phyloP scores from a whole-genome alignment of 2,797 vertebrate species.

The Chrysolophus pictus region DNA sequence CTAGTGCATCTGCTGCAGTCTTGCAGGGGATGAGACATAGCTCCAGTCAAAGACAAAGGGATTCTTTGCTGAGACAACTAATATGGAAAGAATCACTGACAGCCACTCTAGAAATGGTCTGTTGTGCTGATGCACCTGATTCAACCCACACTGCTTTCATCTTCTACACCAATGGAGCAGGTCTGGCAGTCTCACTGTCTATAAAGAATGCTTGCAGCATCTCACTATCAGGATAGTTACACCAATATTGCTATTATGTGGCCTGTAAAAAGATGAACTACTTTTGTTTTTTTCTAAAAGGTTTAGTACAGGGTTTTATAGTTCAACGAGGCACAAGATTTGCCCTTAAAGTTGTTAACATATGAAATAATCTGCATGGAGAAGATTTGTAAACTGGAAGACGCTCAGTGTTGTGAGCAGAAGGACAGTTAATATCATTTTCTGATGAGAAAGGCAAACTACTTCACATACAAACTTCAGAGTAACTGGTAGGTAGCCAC shows the following conservation, averaged over 20 bases:
- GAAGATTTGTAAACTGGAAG: background rate
- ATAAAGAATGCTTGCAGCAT: background rate
- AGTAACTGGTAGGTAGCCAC: background rate
- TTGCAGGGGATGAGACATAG: background rate
- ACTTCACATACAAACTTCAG: background rate
- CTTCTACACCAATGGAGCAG: background rate
- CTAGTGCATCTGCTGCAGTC: background rate
- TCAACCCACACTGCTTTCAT: background rate
- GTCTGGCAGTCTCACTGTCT: background rate
- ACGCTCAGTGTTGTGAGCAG: background rate
- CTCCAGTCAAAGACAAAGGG: background rate
- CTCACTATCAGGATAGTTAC: background rate
- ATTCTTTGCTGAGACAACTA: background rate
- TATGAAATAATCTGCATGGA: background rate
- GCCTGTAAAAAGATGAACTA: background rate
- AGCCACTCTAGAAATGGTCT: background rate
- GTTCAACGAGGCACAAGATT: background rate
- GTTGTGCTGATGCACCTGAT: background rate
- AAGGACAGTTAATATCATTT: background rate
- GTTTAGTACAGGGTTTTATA: background rate
- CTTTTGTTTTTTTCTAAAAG: background rate
- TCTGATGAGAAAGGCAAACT: background rate
- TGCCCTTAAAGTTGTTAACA: background rate
- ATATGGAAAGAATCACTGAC: background rate
- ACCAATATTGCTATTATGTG: background rate